Evolutionary conservation across 2,888 invertebrate species (phyloP), one percentile per base, ranked within the genome.

Genomic region (Ornithoptera priamus): DNA sequence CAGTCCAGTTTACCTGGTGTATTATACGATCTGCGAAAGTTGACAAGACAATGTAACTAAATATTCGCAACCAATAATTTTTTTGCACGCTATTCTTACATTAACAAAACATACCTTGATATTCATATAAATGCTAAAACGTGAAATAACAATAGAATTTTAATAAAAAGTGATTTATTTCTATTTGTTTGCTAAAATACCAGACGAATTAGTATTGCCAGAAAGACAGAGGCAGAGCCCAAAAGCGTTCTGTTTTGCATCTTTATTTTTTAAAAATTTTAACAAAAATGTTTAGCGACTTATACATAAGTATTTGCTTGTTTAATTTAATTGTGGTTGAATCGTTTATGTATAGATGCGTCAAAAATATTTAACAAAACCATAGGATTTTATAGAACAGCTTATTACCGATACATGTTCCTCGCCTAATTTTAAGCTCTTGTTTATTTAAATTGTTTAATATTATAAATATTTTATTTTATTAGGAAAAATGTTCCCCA

Each of bases 1-100:
- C 85, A 85, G 87, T 89, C 89, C 90, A 90, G 90, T 87, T 88
- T 89, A 85, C 81, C 83, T 83, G 80, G 82, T 85, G 82, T 82
- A 82, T 80, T 80, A 80, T 73, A 74, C 82, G 81, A 87, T 81
- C 89, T 88, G 86, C 80, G 82, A 86, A 87, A 84, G 80, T 82
- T 80, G 80, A 76, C 76, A 76, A 74, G 71, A 74, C 72, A 62
- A 64, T 66, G 70, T 73, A 72, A 74, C 71, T 61, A 65, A 68
- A 68, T 73, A 71, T 57, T 63, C 63, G 56, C 67, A 56, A 68
- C 60, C 62, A 1, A 66, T 65, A 7, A 58, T n/a, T 58, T 62
- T 39, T 10, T 66, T 58, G 57, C 24, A 30, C 12, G 59, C n/a
- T 15, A 22, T 58, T 58, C 20, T 50, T 18, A 20, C 62, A 18